A percentile compares a stretch with the other conserved stretches of the same genome.
These are phyloP conservation scores for Onychorhynchus coronatus DNA, from an alignment of 2,113 vertebrate genomes.

Conservation along the genomic window DNA sequence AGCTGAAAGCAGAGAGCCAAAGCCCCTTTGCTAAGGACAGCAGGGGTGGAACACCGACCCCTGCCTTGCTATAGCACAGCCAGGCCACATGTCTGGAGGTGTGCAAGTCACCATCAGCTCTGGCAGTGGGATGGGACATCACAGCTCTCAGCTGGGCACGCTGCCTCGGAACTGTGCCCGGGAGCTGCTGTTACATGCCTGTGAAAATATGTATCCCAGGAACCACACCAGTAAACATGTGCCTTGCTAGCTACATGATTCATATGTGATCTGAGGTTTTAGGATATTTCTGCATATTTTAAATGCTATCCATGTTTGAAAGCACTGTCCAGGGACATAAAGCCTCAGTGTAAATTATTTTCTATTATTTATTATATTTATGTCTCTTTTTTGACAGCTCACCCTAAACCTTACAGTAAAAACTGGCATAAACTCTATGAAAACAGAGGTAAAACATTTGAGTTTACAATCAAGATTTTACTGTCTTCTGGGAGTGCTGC, in stretches of 20 bases:
- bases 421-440: not conserved
- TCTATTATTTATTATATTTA: not conserved
- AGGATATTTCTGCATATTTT: slow-evolving; percentile 40
- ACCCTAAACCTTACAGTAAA: not conserved
- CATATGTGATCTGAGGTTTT: slow-evolving; percentile 42
- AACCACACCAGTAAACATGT: slow-evolving; percentile 68
- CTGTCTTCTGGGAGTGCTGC: not conserved
- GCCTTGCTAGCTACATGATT: slow-evolving; percentile 50
- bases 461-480: not conserved
- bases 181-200: not conserved
- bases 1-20: not conserved
- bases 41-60: no score
- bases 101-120: not conserved
- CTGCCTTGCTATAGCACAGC: not conserved
- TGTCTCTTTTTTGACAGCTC: not conserved
- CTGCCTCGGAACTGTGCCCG: not conserved
- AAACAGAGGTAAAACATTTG: not conserved
- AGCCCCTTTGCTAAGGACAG: not conserved
- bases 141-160: fast-evolving
- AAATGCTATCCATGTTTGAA: slow-evolving; percentile 15
- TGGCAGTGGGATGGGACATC: not conserved
- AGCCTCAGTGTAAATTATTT: not conserved
- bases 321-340: not conserved
- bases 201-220: slow-evolving; percentile 63
- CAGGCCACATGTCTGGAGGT: not conserved